Conservation (phyloP, 2,888 invertebrate genomes). For the Patella pellucida region DNA sequence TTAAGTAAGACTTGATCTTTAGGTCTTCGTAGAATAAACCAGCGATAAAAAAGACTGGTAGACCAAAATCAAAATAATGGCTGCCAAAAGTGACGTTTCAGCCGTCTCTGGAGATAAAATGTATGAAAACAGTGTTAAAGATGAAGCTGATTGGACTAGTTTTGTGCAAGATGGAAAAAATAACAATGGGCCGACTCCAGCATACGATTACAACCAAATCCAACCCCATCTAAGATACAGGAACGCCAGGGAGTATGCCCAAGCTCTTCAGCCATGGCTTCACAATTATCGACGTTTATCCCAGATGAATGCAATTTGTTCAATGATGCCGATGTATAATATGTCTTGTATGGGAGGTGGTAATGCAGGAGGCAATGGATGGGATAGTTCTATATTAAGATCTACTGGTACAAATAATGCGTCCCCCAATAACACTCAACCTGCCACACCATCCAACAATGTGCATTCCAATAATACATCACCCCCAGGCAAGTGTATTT, state of each 20-base stretch:
- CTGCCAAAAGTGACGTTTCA: background rate
- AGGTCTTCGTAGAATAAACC: too few relatives aligned
- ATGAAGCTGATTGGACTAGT: background rate
- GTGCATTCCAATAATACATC: background rate
- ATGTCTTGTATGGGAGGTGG: constrained; percentile 26
- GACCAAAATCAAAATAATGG: background rate
- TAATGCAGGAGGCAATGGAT: background rate
- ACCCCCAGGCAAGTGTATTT: constrained; percentile 5
- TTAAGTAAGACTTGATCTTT: too few relatives aligned
- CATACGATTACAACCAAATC: background rate
- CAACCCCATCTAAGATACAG: constrained; percentile 23
- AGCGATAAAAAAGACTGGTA: too few relatives aligned
- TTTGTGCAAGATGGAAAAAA: background rate
- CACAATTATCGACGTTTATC: constrained; percentile 43
- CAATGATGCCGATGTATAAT: constrained; percentile 34
- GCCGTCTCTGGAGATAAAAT: background rate
- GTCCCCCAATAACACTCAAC: background rate
- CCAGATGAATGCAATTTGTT: constrained; percentile 38
- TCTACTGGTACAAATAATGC: background rate
- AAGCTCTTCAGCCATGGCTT: constrained; percentile 45
- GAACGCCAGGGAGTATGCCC: constrained; percentile 49
- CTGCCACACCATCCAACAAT: background rate
- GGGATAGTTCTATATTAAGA: too few relatives aligned
- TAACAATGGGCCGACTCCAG: background rate
- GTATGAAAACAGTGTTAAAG: background rate